Percentiles rank a stretch among this genome's conserved stretches.
Conservation (phyloP, 2,888 invertebrate species). For the Atrina japonica region DNA sequence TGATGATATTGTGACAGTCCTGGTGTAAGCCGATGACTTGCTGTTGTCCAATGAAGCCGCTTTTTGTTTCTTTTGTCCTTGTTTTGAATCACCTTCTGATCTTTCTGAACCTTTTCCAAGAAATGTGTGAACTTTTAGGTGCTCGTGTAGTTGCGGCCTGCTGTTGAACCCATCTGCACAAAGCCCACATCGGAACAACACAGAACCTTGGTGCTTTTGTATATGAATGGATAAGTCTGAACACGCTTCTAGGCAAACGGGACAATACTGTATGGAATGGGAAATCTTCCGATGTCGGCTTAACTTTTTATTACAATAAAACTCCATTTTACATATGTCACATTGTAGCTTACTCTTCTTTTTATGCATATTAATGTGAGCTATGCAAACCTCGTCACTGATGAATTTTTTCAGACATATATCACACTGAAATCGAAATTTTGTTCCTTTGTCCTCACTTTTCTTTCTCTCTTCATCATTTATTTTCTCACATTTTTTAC, state of each 20-base stretch:
- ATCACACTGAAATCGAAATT: slow-evolving; percentile 51
- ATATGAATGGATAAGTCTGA: slow-evolving; percentile 33
- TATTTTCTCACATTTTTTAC: slow-evolving; percentile 40
- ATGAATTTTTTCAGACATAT: slow-evolving; percentile 54
- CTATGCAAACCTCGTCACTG: slow-evolving; percentile 35
- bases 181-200: slow-evolving; percentile 38
- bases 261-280: slow-evolving; percentile 41
- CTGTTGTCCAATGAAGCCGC: neutral
- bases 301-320: slow-evolving; percentile 31
- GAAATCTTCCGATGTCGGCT: slow-evolving; percentile 34
- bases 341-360: slow-evolving; percentile 22
- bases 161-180: slow-evolving; percentile 43
- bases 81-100: neutral
- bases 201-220: slow-evolving; percentile 21
- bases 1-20: slow-evolving; percentile 3
- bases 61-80: slow-evolving; percentile 6
- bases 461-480: slow-evolving; percentile 29
- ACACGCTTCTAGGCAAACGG: slow-evolving; percentile 36
- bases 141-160: slow-evolving; percentile 38
- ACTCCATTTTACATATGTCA: slow-evolving; percentile 36
- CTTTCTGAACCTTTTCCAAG: slow-evolving; percentile 27
- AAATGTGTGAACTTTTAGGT: slow-evolving; percentile 41
- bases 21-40: neutral
- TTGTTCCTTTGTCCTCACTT: slow-evolving; percentile 9
- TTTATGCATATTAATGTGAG: slow-evolving; percentile 33